Conservation (phyloP, 2,888 invertebrate species). For the Neocrepidodera transversa region DNA sequence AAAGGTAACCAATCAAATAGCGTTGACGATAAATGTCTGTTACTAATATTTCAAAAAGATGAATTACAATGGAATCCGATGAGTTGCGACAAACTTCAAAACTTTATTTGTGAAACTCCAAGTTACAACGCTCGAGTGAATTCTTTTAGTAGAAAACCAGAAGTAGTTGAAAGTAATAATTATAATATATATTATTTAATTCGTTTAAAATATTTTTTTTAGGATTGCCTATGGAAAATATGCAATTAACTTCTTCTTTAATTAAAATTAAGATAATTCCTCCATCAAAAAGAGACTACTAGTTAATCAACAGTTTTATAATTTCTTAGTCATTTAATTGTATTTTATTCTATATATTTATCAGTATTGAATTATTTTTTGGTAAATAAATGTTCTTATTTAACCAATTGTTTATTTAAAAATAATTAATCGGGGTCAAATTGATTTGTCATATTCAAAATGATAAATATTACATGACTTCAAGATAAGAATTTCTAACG, state of each 20-base stretch:
- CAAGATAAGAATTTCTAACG: no score
- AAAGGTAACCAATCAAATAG: not conserved
- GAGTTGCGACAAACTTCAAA: not conserved
- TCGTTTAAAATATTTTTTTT: not conserved
- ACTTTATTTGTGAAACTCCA: constrained; percentile 1
- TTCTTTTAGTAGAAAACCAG: not conserved
- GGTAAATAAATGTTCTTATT: no score
- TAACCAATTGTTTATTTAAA: no score
- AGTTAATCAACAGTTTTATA: no score
- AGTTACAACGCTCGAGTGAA: not conserved
- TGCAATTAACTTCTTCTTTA: not conserved
- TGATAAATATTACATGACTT: no score
- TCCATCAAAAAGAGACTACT: not conserved
- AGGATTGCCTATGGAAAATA: not conserved
- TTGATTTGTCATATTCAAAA: no score
- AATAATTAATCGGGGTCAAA: no score
- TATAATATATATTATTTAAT: not conserved
- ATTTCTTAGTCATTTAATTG: no score
- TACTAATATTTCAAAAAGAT: not conserved
- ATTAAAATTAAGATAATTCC: not conserved
- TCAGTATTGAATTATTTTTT: no score
- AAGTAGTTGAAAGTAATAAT: not conserved
- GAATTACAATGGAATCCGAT: not conserved
- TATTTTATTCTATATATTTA: no score
- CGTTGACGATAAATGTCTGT: not conserved